Conservation (phyloP, 2,797 vertebrate species). For the Oryzias dopingdopingensis region DNA sequence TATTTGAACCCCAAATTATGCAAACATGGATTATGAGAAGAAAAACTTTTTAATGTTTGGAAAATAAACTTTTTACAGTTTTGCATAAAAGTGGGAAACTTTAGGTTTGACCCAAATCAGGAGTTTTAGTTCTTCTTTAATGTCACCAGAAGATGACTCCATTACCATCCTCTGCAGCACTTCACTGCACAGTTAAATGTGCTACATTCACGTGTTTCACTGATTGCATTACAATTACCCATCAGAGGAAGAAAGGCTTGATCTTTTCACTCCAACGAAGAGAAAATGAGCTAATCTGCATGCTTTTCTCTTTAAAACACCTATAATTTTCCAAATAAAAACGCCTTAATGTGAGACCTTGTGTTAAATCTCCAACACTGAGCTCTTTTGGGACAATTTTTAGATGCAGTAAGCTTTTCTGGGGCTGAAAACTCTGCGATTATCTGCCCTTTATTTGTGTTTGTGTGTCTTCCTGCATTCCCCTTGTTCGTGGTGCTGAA, state of each 20-base stretch:
- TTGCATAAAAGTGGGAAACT: no score
- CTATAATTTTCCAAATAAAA: conserved; percentile 50
- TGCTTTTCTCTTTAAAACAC: conserved; percentile 54
- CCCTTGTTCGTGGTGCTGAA: conserved; percentile 46
- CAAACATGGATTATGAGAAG: no score
- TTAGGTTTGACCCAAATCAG: no score
- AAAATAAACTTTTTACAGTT: no score
- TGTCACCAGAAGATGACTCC: conserved; percentile 15
- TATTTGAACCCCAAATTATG: no score
- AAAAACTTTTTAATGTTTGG: no score
- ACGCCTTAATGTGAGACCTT: conserved; percentile 36
- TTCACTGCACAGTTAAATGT: conserved; percentile 32
- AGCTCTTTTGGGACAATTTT: conserved; percentile 23
- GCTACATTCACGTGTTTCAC: conserved; percentile 35
- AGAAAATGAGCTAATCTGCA: conserved; percentile 45
- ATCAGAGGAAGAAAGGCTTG: conserved; percentile 32
- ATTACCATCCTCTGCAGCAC: conserved; percentile 36
- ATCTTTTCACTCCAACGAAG: conserved; percentile 34
- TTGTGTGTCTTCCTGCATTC: conserved; percentile 46
- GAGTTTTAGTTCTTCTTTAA: conserved; percentile 9
- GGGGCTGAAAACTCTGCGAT: conserved; percentile 24
- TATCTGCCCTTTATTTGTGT: conserved; percentile 52
- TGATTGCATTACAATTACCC: conserved; percentile 40
- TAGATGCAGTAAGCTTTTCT: conserved; percentile 27
- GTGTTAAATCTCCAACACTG: conserved; percentile 30